Conservation (phyloP, 2,113 vertebrate species). For the Corydoras sp. region DNA sequence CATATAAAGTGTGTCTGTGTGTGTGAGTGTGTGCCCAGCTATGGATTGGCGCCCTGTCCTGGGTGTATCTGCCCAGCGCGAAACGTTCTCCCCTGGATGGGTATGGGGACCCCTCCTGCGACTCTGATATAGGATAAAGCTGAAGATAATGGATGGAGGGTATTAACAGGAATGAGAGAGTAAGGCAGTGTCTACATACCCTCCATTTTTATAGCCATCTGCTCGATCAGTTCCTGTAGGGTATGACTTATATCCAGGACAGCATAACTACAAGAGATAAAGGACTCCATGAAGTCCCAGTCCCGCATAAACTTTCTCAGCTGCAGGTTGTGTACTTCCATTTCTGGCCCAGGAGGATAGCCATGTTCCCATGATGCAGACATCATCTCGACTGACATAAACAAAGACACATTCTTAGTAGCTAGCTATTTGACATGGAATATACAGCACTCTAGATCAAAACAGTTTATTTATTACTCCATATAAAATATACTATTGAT, state of each 20-base stretch:
- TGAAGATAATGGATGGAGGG: too few relatives aligned
- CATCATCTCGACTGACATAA: slow-evolving; percentile 52
- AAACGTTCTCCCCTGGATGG: too few relatives aligned
- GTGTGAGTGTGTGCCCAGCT: too few relatives aligned
- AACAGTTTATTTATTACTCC: too few relatives aligned
- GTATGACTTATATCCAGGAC: slow-evolving; percentile 73
- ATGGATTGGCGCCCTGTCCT: too few relatives aligned
- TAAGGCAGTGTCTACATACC: slow-evolving; percentile 67
- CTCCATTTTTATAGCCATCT: slow-evolving; percentile 69
- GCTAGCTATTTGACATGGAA: too few relatives aligned
- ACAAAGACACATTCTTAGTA: neutral
- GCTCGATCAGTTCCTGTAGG: slow-evolving; percentile 70
- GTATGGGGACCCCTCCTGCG: too few relatives aligned
- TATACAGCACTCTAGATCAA: too few relatives aligned
- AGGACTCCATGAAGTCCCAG: slow-evolving; percentile 65
- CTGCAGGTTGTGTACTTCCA: slow-evolving; percentile 62
- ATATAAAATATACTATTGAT: too few relatives aligned
- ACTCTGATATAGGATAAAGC: too few relatives aligned
- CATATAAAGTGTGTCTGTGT: too few relatives aligned
- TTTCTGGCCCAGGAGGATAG: slow-evolving; percentile 77
- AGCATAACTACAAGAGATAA: slow-evolving; percentile 43
- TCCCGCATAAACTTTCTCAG: slow-evolving; percentile 55
- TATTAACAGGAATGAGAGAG: neutral
- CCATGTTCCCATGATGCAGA: slow-evolving; percentile 63
- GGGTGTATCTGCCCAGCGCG: too few relatives aligned